These are phyloP conservation scores for Branchipolynoe longqiensis DNA, from an alignment of 2,888 invertebrate species.

Conservation along the genomic window DNA sequence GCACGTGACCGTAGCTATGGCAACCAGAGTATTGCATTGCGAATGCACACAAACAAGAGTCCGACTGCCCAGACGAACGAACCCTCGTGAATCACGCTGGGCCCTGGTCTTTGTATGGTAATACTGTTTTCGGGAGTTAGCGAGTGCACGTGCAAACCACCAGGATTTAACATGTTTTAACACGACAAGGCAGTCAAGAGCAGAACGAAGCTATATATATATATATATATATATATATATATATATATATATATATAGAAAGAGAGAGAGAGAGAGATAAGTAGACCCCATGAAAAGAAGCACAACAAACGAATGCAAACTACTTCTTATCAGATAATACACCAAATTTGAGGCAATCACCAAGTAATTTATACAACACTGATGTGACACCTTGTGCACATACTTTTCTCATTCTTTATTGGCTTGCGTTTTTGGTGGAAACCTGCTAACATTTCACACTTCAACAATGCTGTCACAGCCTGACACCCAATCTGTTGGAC, in stretches of 20 bases:
- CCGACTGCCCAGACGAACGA: slow-evolving; percentile 3
- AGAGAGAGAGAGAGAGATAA: not conserved
- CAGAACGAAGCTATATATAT: too few relatives aligned
- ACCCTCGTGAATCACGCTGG: not conserved
- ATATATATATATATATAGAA: slow-evolving; percentile 1
- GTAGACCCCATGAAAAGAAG: too few relatives aligned
- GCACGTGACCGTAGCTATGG: slow-evolving; percentile 35
- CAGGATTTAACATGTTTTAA: too few relatives aligned
- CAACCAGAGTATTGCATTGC: too few relatives aligned
- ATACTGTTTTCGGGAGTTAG: not conserved
- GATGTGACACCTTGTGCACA: slow-evolving; percentile 43
- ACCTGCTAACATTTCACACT: slow-evolving; percentile 52
- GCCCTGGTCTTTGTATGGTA: not conserved
- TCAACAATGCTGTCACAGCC: slow-evolving; percentile 38
- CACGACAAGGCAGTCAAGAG: too few relatives aligned
- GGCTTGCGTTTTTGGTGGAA: slow-evolving; percentile 57
- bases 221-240: too few relatives aligned
- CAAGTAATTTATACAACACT: slow-evolving; percentile 42
- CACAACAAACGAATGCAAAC: slow-evolving; percentile 33
- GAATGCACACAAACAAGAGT: too few relatives aligned
- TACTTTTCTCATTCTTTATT: slow-evolving; percentile 46
- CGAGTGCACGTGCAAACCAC: slow-evolving; percentile 47
- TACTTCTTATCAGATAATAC: slow-evolving; percentile 15
- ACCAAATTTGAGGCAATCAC: slow-evolving; percentile 34
- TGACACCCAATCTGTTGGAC: slow-evolving; percentile 45